These are phyloP conservation scores for Bellardia pandia DNA, from an alignment of 2,888 invertebrate genomes.

Conservation along the genomic window DNA sequence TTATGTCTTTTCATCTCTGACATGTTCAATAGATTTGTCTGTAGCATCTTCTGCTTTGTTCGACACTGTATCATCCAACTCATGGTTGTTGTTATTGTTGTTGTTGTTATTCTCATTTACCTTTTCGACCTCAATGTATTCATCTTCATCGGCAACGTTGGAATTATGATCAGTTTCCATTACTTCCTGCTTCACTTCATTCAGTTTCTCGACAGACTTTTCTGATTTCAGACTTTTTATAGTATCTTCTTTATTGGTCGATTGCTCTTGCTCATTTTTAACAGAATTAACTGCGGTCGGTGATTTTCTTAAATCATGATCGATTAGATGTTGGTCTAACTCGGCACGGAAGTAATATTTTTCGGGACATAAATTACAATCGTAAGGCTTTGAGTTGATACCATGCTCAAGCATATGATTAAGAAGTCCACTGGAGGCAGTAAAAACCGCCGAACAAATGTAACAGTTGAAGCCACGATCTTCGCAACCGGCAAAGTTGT, in stretches of 20 bases:
- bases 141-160: constrained; percentile 81
- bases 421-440: constrained; percentile 92
- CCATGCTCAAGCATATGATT: constrained; percentile 95
- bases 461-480: constrained; percentile 92
- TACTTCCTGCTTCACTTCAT: constrained; percentile 74
- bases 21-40: constrained; percentile 4
- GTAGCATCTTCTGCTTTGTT: constrained; percentile 22
- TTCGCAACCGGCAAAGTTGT: constrained; percentile 94
- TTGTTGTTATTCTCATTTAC: constrained; percentile 76
- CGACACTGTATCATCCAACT: constrained; percentile 1
- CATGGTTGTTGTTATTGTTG: constrained; percentile 29
- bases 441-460: constrained; percentile 94
- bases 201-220: constrained; percentile 27
- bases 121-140: constrained; percentile 84
- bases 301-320: constrained; percentile 84
- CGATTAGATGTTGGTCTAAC: constrained; percentile 92
- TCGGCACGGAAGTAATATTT: constrained; percentile 97
- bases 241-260: constrained; percentile 62
- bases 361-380: constrained; percentile 92
- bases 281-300: neutral
- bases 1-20: constrained; percentile 24
- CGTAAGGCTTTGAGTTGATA: constrained; percentile 91
- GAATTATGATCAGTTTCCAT: constrained; percentile 62
- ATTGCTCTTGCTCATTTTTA: constrained; percentile 48
- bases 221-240: constrained; percentile 21